Evolutionary conservation across 2,888 invertebrate genomes (phyloP).

Genomic region (Euzophera pinguis): DNA sequence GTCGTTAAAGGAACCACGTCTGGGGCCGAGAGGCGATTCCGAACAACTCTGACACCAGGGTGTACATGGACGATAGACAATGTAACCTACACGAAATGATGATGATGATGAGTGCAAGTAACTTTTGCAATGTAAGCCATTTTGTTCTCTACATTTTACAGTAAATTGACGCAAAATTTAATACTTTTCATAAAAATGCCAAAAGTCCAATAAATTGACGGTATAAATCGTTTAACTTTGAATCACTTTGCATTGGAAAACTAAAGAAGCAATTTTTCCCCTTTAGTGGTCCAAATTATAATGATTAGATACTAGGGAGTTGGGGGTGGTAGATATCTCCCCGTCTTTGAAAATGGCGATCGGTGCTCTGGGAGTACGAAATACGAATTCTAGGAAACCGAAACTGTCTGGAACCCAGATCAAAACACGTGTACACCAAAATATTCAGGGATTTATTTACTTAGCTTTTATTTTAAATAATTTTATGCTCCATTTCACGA

Average conservation of each 20-base stretch:
- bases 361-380: conserved; percentile 12
- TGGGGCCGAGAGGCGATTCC: too few relatives aligned
- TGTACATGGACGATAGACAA: too few relatives aligned
- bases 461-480: neutral
- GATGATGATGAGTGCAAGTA: too few relatives aligned
- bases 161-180: too few relatives aligned
- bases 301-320: conserved; percentile 33
- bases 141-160: too few relatives aligned
- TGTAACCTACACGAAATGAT: too few relatives aligned
- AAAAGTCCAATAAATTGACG: conserved; percentile 6
- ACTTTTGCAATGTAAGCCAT: too few relatives aligned
- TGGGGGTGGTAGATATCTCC: conserved; percentile 15
- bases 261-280: conserved; percentile 30
- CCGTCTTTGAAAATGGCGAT: conserved; percentile 14
- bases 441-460: neutral
- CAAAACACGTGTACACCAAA: conserved; percentile 39
- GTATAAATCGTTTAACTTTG: conserved; percentile 34
- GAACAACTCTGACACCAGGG: too few relatives aligned
- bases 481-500: neutral
- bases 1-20: too few relatives aligned
- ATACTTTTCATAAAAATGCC: too few relatives aligned
- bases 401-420: conserved; percentile 37
- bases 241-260: conserved; percentile 15
- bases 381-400: conserved; percentile 24
- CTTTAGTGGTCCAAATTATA: conserved; percentile 34